Evolutionary conservation across 30 jellyfish, hydroid and myxozoan species (phyloP).

Genomic region (Hydractinia echinata): DNA sequence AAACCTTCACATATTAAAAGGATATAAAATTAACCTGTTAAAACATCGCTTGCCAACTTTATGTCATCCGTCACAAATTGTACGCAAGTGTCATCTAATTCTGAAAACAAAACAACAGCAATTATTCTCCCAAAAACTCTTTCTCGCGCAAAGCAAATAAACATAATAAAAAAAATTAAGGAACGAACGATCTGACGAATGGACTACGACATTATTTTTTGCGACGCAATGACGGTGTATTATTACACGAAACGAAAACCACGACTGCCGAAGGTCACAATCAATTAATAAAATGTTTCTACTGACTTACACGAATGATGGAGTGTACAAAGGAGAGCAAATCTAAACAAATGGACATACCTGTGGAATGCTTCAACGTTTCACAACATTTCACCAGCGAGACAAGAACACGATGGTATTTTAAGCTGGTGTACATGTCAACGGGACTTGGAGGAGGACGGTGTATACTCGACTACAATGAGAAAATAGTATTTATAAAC

Average conservation of each 20-base stretch:
- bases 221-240: too few species aligned
- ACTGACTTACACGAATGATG: too few species aligned
- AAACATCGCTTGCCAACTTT: neutral
- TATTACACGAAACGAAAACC: too few species aligned
- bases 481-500: neutral
- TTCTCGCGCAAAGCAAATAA: neutral
- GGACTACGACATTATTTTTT: too few species aligned
- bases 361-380: neutral
- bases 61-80: neutral
- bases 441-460: slow-evolving; percentile 19
- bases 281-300: too few species aligned
- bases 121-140: neutral
- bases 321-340: neutral
- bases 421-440: neutral
- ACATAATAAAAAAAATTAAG: too few species aligned
- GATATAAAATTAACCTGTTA: neutral
- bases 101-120: neutral
- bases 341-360: neutral
- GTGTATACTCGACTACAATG: neutral
- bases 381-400: neutral
- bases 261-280: too few species aligned
- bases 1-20: too few species aligned
- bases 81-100: neutral
- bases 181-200: too few species aligned
- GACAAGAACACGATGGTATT: neutral